Conservation (phyloP, 2,888 invertebrate genomes). For the Tetragnatha montana region DNA sequence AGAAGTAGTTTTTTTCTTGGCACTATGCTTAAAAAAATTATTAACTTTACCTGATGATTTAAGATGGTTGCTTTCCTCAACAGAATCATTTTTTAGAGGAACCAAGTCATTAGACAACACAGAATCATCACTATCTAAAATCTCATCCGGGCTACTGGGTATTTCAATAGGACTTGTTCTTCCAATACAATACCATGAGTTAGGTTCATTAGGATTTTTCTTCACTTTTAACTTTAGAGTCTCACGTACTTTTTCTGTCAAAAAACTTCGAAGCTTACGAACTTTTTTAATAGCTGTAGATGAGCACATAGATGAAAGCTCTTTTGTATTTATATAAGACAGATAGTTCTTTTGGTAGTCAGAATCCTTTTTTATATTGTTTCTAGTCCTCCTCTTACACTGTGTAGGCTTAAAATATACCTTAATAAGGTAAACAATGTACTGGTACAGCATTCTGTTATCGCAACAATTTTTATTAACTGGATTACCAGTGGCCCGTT, state of each 20-base stretch:
- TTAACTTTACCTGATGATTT: constrained; percentile 28
- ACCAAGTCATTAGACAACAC: constrained; percentile 48
- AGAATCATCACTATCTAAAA: constrained; percentile 26
- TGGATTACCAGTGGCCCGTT: background rate
- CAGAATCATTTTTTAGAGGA: constrained; percentile 41
- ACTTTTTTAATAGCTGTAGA: background rate
- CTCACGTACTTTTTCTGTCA: background rate
- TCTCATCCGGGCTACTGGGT: background rate
- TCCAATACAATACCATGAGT: constrained; percentile 16
- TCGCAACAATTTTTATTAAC: background rate
- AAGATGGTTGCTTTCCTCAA: constrained; percentile 37
- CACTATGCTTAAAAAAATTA: constrained; percentile 49
- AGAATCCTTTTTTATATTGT: constrained; percentile 3
- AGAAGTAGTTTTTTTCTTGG: constrained; percentile 54
- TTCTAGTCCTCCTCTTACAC: constrained; percentile 15
- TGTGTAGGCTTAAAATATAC: background rate
- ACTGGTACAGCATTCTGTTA: background rate
- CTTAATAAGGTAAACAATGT: background rate
- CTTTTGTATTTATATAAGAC: background rate
- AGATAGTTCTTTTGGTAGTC: background rate
- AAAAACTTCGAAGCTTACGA: background rate
- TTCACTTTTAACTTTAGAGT: background rate
- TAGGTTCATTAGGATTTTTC: background rate
- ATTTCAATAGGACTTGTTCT: background rate
- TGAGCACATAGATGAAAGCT: background rate